Conservation (phyloP, 2,113 vertebrate species). For the Callaeas wilsoni region DNA sequence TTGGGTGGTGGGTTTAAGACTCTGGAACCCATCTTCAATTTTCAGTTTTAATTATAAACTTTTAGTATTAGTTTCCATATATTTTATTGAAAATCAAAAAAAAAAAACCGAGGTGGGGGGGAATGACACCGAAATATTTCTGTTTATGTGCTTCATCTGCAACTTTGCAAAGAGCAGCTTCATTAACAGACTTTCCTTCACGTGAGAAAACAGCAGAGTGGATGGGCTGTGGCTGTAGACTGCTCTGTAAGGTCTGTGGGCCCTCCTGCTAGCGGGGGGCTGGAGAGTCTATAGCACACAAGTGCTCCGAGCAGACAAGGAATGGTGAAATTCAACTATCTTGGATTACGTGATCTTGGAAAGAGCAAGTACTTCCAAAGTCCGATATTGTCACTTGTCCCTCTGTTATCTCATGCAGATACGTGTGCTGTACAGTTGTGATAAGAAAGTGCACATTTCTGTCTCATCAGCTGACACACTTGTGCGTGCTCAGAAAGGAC, state of each 20-base stretch:
- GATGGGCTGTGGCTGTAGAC: not conserved
- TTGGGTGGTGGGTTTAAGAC: not conserved
- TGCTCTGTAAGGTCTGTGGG: not conserved
- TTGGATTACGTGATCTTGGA: not conserved
- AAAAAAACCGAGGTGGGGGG: fast-evolving
- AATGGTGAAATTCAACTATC: not conserved
- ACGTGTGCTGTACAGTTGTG: not conserved
- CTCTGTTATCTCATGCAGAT: not conserved
- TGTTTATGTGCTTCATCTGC: not conserved
- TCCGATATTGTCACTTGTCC: not conserved
- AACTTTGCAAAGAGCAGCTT: not conserved
- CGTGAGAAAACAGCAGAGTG: not conserved
- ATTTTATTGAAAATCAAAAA: not conserved
- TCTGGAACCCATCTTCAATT: not conserved
- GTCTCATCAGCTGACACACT: not conserved
- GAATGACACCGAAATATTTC: not conserved
- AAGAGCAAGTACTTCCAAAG: not conserved
- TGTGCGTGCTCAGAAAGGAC: not conserved
- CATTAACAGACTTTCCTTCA: not conserved
- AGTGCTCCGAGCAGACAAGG: not conserved
- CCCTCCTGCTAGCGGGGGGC: not conserved
- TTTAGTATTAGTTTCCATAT: not conserved
- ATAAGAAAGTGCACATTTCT: not conserved
- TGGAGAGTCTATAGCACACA: not conserved
- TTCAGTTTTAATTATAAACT: not conserved